These are phyloP conservation scores for Zosterops borbonicus DNA, from an alignment of 2,113 vertebrate species.

Conservation along the genomic window DNA sequence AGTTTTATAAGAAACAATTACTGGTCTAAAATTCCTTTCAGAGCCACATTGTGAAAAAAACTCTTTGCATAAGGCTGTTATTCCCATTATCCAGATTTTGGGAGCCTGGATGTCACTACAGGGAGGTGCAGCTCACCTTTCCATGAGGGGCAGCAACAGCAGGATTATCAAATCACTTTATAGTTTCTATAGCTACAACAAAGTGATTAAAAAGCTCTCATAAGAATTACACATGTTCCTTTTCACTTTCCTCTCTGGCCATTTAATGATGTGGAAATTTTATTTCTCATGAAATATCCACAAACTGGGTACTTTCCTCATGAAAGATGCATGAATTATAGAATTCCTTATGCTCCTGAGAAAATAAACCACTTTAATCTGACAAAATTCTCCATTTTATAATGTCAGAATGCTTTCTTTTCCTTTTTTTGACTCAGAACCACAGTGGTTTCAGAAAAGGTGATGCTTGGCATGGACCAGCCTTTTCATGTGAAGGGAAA, in stretches of 20 bases:
- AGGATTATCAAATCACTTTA: background rate
- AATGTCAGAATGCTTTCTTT: background rate
- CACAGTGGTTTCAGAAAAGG: background rate
- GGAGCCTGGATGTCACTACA: background rate
- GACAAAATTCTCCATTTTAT: background rate
- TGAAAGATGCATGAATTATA: conserved; percentile 26
- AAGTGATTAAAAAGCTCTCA: background rate
- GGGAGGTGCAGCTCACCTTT: background rate
- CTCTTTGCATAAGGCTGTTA: background rate
- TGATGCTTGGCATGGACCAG: background rate
- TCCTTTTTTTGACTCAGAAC: background rate
- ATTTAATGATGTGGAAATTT: conserved; percentile 19
- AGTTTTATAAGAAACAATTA: background rate
- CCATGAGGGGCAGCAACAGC: background rate
- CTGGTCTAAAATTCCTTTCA: background rate
- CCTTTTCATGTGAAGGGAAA: background rate
- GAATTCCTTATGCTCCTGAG: conserved; percentile 9
- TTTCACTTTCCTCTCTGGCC: background rate
- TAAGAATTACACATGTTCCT: background rate
- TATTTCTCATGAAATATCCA: conserved; percentile 44
- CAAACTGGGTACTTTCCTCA: conserved; percentile 6
- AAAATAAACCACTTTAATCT: conserved; percentile 22
- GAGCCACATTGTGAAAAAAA: background rate
- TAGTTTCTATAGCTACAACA: background rate
- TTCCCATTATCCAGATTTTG: background rate